Base-by-base conservation (phyloP, 2,797 vertebrate genomes). In the Gymnodraco acuticeps region DNA sequence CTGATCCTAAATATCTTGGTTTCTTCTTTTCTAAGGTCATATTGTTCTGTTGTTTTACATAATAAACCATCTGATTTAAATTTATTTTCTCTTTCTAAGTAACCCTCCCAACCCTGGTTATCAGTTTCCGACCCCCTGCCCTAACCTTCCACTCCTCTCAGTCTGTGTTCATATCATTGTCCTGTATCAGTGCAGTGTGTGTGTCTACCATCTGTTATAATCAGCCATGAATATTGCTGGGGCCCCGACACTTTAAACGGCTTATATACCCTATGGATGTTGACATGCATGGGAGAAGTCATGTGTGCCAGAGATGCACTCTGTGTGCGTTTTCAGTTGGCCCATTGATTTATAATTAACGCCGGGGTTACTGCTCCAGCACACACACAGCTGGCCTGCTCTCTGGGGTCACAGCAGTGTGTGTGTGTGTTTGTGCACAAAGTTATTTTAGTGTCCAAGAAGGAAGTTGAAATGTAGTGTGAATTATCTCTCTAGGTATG, bases 261-360 rank as follows among this genome's bases (percentile, higher is more conserved):
- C 86, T 82, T 80, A 68, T 87, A 84, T 79, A 87, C 88, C 85
- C 88, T 76, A 80, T 91, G 86, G 89, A 88, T 88, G 87, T 85
- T 90, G 88, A 87, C 90, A 87, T 87, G 84, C 89, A 90, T 85
- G 86, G 78, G 80, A 90, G 87, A 88, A 91, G 88, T 89, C 82
- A 83, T 89, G 81, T 90, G 91, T 88, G 82, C 80, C 82, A 82
- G 87, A 78, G 77, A 81, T 88, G 87, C 82, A 89, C 80, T 83
- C 87, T 88, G 83, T 88, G 81, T 85, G 88, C 80, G 70, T 93
- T 89, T 91, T 86, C 85, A 87, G 90, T 94, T 93, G 92, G 93
- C 91, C 92, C 91, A 93, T 92, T 93, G 93, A 95, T 94, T 93
- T 90, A 94, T 94, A 93, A 94, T 94, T 94, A 94, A 94, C 89